Evolutionary conservation across 23 tunicate species (phyloP).

Genomic region (Trididemnum clinides): DNA sequence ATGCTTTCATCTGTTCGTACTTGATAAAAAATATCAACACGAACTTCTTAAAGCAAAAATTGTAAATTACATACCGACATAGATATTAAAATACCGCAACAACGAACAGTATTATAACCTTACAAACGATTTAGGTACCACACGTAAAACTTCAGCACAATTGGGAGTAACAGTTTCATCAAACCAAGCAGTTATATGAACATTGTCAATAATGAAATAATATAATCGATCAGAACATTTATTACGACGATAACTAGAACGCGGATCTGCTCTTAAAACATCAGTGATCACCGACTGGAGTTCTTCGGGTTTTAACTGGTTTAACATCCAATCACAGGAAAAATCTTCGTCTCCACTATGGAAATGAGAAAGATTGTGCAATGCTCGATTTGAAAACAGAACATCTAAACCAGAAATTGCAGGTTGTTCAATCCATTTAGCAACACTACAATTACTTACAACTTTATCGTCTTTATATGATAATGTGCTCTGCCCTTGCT

Average conservation of each 20-base stretch:
- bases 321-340: slow-evolving; percentile 6
- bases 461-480: not conserved
- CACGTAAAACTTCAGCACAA: slow-evolving; percentile 70
- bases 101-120: not conserved
- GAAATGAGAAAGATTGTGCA: slow-evolving; percentile 39
- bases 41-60: no score
- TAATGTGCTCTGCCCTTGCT: no score
- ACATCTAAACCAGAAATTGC: slow-evolving; percentile 27
- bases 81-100: no score
- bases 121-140: slow-evolving; percentile 27
- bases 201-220: slow-evolving; percentile 73
- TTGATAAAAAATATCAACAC: no score
- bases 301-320: slow-evolving; percentile 18
- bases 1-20: no score
- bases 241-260: slow-evolving; percentile 74
- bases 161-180: slow-evolving; percentile 55
- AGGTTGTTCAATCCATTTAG: slow-evolving; percentile 39
- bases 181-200: slow-evolving; percentile 92
- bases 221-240: slow-evolving; percentile 83
- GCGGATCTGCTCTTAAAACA: slow-evolving; percentile 76
- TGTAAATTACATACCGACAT: no score
- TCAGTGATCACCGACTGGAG: slow-evolving; percentile 53
- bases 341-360: not conserved
- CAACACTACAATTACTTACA: not conserved
- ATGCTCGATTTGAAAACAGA: slow-evolving; percentile 60